Evolutionary conservation across 2,797 vertebrate species (phyloP).

Genomic region (Syncerus caffer): DNA sequence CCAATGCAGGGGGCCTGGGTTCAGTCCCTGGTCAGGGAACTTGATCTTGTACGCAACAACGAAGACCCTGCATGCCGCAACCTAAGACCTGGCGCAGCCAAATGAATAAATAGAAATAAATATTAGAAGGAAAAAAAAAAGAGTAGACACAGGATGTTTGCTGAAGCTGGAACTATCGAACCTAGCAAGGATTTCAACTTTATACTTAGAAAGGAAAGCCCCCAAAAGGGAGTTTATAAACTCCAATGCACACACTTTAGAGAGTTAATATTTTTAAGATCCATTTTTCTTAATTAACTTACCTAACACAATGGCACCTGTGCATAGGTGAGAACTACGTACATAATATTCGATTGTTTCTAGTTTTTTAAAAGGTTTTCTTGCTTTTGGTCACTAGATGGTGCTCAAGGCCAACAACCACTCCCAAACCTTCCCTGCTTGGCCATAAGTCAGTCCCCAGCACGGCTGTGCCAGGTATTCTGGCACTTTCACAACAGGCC

Average conservation of each 20-base stretch:
- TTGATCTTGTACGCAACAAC: fast-evolving
- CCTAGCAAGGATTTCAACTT: background rate
- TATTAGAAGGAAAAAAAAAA: background rate
- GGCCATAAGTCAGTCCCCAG: background rate
- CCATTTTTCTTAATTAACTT: background rate
- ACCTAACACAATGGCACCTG: background rate
- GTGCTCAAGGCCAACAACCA: constrained; percentile 60
- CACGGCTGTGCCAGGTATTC: background rate
- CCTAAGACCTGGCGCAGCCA: background rate
- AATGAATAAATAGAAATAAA: background rate
- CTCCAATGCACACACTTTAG: background rate
- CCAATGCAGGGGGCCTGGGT: background rate
- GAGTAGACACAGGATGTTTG: background rate
- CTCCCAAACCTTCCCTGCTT: fast-evolving
- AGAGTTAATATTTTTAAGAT: background rate
- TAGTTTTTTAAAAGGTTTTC: background rate
- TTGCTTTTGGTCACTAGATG: constrained; percentile 76
- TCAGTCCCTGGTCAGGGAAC: background rate
- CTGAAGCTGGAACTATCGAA: background rate
- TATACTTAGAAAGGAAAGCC: background rate
- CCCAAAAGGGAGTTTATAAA: background rate
- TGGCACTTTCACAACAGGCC: background rate
- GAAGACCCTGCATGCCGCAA: background rate
- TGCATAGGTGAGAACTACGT: background rate
- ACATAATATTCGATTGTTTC: background rate